phyloP scores from a whole-genome alignment of 2,888 invertebrate species.

The Scaptodrosophila latifasciaeformis region DNA sequence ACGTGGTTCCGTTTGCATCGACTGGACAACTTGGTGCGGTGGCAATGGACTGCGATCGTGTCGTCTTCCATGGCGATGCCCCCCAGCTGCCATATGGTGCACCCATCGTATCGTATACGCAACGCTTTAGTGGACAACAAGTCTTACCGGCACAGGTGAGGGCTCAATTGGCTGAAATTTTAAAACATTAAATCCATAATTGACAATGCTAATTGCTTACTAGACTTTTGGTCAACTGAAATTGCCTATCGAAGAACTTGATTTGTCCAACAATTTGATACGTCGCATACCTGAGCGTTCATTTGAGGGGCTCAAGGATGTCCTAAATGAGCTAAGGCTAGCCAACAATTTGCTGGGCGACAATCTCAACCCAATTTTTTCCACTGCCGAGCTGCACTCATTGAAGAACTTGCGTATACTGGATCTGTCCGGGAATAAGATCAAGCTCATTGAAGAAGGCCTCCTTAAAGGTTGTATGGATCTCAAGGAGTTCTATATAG shows the following conservation, averaged over 20 bases:
- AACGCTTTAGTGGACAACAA: constrained; percentile 87
- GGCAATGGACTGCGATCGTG: constrained; percentile 87
- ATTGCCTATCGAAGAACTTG: constrained; percentile 84
- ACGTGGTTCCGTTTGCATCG: constrained; percentile 76
- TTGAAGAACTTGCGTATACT: constrained; percentile 83
- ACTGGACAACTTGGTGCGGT: constrained; percentile 78
- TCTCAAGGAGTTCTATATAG: constrained; percentile 86
- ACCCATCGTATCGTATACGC: constrained; percentile 86
- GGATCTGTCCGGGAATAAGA: constrained; percentile 87
- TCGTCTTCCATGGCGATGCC: constrained; percentile 87
- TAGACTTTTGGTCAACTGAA: constrained; percentile 82
- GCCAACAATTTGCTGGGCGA: constrained; percentile 91
- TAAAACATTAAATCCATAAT: not conserved
- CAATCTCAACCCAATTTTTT: constrained; percentile 92
- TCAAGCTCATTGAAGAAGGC: constrained; percentile 89
- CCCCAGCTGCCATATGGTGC: constrained; percentile 86
- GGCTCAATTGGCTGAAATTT: too few relatives aligned
- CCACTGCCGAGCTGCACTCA: constrained; percentile 88
- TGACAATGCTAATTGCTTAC: not conserved
- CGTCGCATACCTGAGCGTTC: constrained; percentile 86
- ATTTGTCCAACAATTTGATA: constrained; percentile 88
- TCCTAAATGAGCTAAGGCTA: constrained; percentile 82
- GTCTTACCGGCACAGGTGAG: constrained; percentile 84
- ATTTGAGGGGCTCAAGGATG: constrained; percentile 80
- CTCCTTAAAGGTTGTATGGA: constrained; percentile 88